Base-by-base conservation (phyloP, 1,140 invertebrate species). In the Rhagoletis zephyria region DNA sequence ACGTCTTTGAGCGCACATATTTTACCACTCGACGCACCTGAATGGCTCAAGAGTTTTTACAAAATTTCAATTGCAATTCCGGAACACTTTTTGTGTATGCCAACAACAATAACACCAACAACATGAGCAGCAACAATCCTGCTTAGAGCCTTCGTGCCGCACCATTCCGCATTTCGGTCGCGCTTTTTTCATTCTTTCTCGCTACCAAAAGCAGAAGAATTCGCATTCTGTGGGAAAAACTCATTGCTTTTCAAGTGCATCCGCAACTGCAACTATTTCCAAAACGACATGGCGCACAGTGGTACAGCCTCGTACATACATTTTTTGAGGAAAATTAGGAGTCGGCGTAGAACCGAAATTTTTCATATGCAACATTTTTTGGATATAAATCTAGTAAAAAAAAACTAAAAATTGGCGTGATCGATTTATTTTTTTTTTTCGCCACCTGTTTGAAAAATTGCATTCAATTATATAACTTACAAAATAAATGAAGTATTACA, bases 1-100 rank as follows among this genome's bases (percentile, higher is more conserved):
- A 1, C 19, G 30, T 74, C 74, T 81, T 81, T 59, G 74, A n/a
- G n/a, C 67, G 42, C 67, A 45, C 14, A 14, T 42, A 74, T 42
- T 74, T 74, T 45, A 42, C 67, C 74, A 81, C 48, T 81, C 74
- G 74, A 48, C 74, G 74, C 74, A 48, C 74, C 48, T 81, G 74
- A 81, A 81, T 81, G 14, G 48, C 74, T 59, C 74, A 81, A 81
- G 74, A 81, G 74, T 81, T 81, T 81, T 81, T 59, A 59, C 74
- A 81, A 81, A 81, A 81, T 48, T 81, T 81, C 74, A 81, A 81
- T 81, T 81, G 74, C 48, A 81, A 81, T 81, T 51, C 74, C 74
- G 74, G 74, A 81, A 81, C 48, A 56, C 74, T 81, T 81, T 81
- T 70, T 81, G 0, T 30, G 30, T 30, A 30, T 30, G 30, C 30